Conservation (phyloP, 2,113 vertebrate species). For the Pollimyrus isidori region DNA sequence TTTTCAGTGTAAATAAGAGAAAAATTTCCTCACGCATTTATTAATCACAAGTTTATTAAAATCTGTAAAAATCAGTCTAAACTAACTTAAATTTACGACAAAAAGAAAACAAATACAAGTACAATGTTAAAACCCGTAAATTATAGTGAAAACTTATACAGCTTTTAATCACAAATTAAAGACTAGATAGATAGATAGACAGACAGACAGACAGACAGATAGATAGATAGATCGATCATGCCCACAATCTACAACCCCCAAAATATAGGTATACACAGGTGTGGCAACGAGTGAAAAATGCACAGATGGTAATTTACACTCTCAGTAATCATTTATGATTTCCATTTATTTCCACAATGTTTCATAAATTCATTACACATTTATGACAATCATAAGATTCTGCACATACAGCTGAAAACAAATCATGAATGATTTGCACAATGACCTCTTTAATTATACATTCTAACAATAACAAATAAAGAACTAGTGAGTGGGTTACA, state of each 20-base stretch:
- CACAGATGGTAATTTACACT: background rate
- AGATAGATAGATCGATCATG: background rate
- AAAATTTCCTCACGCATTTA: background rate
- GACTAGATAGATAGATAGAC: too few species aligned
- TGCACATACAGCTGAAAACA: background rate
- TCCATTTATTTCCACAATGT: background rate
- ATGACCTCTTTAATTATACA: background rate
- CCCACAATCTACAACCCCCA: background rate
- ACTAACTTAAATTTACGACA: background rate
- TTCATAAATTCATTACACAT: background rate
- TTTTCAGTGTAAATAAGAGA: background rate
- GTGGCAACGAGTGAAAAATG: background rate
- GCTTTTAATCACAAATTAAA: background rate
- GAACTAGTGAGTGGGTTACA: background rate
- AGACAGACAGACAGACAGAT: background rate
- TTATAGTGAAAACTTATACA: background rate
- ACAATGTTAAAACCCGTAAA: background rate
- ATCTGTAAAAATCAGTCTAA: background rate
- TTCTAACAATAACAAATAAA: background rate
- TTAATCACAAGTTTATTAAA: background rate
- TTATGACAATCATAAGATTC: background rate
- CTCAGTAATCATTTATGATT: background rate
- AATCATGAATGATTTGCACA: background rate
- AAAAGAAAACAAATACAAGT: background rate
- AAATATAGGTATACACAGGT: background rate